These are phyloP conservation scores for Varecia variegata DNA, from an alignment of 2,797 vertebrate genomes.

Conservation along the genomic window DNA sequence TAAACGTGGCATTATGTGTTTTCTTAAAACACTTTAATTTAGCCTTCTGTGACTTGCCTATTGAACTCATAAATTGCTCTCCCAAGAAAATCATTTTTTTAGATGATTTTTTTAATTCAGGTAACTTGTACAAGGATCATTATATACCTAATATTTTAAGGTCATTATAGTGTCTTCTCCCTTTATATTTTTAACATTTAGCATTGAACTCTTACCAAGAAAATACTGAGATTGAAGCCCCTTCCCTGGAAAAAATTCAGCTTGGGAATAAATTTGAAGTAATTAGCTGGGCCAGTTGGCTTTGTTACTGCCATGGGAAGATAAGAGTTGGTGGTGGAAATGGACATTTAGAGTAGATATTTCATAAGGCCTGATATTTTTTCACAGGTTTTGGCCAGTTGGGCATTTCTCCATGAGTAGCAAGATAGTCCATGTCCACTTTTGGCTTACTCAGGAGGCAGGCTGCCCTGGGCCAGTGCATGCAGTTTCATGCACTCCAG, in stretches of 20 bases:
- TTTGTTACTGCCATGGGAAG: constrained; percentile 53
- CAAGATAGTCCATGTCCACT: background rate
- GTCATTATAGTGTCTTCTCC: background rate
- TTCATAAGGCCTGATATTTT: constrained; percentile 24
- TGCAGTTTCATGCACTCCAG: constrained; percentile 38
- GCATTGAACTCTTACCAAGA: background rate
- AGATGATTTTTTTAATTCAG: constrained; percentile 38
- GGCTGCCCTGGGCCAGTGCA: background rate
- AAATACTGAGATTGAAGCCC: background rate
- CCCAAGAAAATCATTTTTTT: constrained; percentile 34
- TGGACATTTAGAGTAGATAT: constrained; percentile 54
- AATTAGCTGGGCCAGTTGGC: constrained; percentile 53
- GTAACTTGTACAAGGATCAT: constrained; percentile 4
- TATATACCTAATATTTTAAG: constrained; percentile 45
- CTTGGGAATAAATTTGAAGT: constrained; percentile 63
- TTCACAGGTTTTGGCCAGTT: constrained; percentile 4
- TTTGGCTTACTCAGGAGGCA: constrained; percentile 58
- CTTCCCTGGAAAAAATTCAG: background rate
- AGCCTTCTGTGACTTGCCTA: background rate
- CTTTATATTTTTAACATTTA: background rate
- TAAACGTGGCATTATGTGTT: constrained; percentile 36
- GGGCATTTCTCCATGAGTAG: background rate
- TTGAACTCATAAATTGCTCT: constrained; percentile 51
- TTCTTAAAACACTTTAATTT: constrained; percentile 32
- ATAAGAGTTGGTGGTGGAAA: constrained; percentile 42